Percentiles rank a stretch among this genome's conserved stretches.
Conservation (phyloP, 2,113 vertebrate genomes). For the Vidua chalybeata region DNA sequence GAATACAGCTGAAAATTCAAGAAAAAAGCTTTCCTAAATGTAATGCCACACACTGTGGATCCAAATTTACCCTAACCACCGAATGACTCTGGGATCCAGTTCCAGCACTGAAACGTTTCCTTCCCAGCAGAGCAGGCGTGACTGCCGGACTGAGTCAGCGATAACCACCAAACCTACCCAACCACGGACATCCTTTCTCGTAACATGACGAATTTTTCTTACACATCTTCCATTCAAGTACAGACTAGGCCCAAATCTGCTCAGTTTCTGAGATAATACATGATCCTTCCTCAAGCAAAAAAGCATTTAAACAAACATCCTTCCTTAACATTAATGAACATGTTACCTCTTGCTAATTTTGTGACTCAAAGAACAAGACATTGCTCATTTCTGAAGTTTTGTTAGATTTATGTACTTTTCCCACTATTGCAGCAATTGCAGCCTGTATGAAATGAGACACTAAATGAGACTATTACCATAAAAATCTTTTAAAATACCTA, state of each 20-base stretch:
- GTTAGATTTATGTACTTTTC: background rate
- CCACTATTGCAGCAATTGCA: background rate
- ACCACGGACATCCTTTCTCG: background rate
- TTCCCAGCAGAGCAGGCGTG: background rate
- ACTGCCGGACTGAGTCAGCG: slow-evolving; percentile 15
- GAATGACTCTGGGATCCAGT: background rate
- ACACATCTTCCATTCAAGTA: slow-evolving; percentile 32
- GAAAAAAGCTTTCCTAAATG: background rate
- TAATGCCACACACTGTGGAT: background rate
- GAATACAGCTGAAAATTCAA: background rate
- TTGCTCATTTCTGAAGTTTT: background rate
- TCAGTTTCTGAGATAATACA: background rate
- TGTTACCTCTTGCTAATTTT: slow-evolving; percentile 44
- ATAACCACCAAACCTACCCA: background rate
- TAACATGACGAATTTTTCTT: background rate
- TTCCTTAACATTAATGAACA: background rate
- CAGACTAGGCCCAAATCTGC: background rate
- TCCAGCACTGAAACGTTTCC: background rate
- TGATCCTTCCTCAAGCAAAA: slow-evolving; percentile 6
- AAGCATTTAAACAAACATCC: background rate
- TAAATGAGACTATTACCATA: background rate
- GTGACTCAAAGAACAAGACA: slow-evolving; percentile 44
- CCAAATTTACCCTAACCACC: background rate
- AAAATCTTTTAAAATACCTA: background rate
- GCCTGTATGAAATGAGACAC: background rate